Evolutionary conservation across 2,888 invertebrate species (phyloP).

Genomic region (Limulus polyphemus): DNA sequence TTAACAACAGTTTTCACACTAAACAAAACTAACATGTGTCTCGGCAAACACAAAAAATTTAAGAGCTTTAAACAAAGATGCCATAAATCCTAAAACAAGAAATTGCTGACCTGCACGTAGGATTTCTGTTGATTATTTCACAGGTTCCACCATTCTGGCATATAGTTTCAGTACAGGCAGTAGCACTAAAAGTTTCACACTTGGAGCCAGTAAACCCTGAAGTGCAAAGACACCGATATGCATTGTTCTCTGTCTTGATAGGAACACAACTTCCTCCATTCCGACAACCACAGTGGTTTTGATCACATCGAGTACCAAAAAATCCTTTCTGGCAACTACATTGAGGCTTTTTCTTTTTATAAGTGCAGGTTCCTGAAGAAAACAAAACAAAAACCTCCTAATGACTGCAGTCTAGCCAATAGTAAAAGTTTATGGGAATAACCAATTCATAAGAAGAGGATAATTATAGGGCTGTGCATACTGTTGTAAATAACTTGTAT

Average conservation of each 20-base stretch:
- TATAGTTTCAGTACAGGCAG: constrained; percentile 16
- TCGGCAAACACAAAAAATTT: not conserved
- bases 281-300: constrained; percentile 41
- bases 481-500: too few relatives aligned
- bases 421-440: too few relatives aligned
- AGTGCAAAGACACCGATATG: constrained; percentile 34
- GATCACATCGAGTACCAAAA: constrained; percentile 43
- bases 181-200: constrained; percentile 21
- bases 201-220: constrained; percentile 34
- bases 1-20: too few relatives aligned
- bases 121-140: constrained; percentile 37
- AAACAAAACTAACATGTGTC: too few relatives aligned
- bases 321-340: constrained; percentile 42
- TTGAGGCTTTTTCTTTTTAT: constrained; percentile 35
- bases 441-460: too few relatives aligned
- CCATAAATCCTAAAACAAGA: constrained; percentile 1
- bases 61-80: not conserved
- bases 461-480: too few relatives aligned
- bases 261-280: constrained; percentile 40
- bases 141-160: constrained; percentile 47
- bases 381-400: too few relatives aligned
- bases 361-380: constrained; percentile 29
- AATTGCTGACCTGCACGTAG: constrained; percentile 39
- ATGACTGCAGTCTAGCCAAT: too few relatives aligned
- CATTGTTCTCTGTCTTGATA: constrained; percentile 27